Percentiles rank a stretch among this genome's conserved stretches.
Conservation (phyloP, 2,888 invertebrate genomes). For the Drosophila fulvimacula region DNA sequence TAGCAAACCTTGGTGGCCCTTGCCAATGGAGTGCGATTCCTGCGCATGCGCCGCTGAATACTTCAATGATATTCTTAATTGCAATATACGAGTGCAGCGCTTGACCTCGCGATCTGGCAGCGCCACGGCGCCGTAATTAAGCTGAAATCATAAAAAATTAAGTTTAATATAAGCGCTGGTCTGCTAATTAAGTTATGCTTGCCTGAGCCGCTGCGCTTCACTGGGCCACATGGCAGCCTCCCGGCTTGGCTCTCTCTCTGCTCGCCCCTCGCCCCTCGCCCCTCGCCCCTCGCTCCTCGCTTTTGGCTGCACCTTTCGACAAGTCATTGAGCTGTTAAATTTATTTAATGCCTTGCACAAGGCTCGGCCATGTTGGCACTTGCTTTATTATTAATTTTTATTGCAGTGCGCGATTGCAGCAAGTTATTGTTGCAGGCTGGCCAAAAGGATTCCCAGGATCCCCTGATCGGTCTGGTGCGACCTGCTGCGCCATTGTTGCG, state of each 20-base stretch:
- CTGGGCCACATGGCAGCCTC: slow-evolving; percentile 19
- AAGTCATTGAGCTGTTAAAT: slow-evolving; percentile 80
- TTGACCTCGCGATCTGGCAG: slow-evolving; percentile 23
- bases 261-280: no score
- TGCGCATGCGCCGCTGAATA: slow-evolving; percentile 67
- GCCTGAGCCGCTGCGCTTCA: slow-evolving; percentile 57
- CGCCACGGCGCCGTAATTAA: slow-evolving; percentile 71
- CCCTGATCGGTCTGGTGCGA: slow-evolving; percentile 37
- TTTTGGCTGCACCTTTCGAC: slow-evolving; percentile 65
- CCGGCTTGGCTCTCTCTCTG: background rate
- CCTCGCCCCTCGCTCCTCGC: background rate
- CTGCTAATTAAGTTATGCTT: slow-evolving; percentile 72
- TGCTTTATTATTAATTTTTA: slow-evolving; percentile 74
- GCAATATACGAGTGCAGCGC: slow-evolving; percentile 14
- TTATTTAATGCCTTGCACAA: slow-evolving; percentile 72
- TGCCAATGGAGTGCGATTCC: slow-evolving; percentile 66
- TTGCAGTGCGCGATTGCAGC: slow-evolving; percentile 61
- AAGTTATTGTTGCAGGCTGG: slow-evolving; percentile 41
- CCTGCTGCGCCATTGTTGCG: slow-evolving; percentile 69
- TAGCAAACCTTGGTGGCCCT: slow-evolving; percentile 29
- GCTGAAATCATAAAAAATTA: slow-evolving; percentile 58
- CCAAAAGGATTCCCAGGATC: slow-evolving; percentile 71
- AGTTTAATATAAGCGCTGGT: slow-evolving; percentile 60
- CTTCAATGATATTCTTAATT: slow-evolving; percentile 54
- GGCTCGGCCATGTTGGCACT: slow-evolving; percentile 67